Evolutionary conservation across 1,140 invertebrate genomes (phyloP).

Genomic region (Lordiphosa mommai): DNA sequence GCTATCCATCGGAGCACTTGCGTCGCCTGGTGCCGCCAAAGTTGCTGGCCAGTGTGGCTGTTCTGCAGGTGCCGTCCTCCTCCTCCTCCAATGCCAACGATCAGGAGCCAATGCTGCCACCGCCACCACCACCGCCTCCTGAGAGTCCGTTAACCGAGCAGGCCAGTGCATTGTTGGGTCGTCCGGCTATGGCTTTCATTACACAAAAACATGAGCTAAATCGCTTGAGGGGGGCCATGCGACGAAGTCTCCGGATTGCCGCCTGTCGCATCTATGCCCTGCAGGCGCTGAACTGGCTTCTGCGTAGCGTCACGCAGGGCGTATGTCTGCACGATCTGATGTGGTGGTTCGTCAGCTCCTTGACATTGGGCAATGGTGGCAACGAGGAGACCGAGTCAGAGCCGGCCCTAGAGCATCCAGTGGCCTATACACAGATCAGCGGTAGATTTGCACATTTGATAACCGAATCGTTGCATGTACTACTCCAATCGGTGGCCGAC

Average conservation of each 20-base stretch:
- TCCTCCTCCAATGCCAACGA: not conserved
- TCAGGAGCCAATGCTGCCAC: not conserved
- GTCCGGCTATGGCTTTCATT: constrained; percentile 91
- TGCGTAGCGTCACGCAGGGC: constrained; percentile 94
- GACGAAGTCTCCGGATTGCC: constrained; percentile 89
- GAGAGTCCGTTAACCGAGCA: not conserved
- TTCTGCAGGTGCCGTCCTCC: constrained; percentile 34
- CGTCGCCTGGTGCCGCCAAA: constrained; percentile 84
- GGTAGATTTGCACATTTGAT: constrained; percentile 90
- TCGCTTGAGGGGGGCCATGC: constrained; percentile 89
- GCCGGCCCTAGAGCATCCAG: constrained; percentile 89
- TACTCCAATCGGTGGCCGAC: constrained; percentile 95
- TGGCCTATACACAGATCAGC: constrained; percentile 89
- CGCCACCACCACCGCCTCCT: not conserved
- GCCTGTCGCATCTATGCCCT: constrained; percentile 91
- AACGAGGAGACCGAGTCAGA: constrained; percentile 58
- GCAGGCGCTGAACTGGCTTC: constrained; percentile 95
- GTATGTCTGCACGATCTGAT: constrained; percentile 94
- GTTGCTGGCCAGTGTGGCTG: constrained; percentile 57
- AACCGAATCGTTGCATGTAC: constrained; percentile 90
- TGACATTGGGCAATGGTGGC: constrained; percentile 81
- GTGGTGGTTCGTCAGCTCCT: constrained; percentile 95
- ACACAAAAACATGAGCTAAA: constrained; percentile 92
- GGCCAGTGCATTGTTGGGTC: constrained; percentile 79
- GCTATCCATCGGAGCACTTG: constrained; percentile 90